A percentile compares a stretch with the other conserved stretches of the same genome.
phyloP scores from a whole-genome alignment of 2,797 vertebrate genomes.

The Pangasius macronema region DNA sequence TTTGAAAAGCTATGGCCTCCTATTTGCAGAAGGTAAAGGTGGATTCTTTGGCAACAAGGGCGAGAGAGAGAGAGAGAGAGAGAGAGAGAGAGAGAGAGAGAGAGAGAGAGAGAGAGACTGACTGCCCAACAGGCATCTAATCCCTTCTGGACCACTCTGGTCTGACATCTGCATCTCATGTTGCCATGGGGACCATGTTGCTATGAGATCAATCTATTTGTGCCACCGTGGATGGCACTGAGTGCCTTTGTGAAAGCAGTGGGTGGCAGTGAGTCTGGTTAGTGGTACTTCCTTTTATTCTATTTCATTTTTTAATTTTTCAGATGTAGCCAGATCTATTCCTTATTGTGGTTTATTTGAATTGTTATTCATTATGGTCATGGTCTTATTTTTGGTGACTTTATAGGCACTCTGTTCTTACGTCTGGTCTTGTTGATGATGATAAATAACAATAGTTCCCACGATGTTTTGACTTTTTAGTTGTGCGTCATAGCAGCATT shows the following conservation, averaged over 20 bases:
- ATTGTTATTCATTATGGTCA: neutral
- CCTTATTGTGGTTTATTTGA: neutral
- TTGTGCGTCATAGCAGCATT: too few relatives aligned
- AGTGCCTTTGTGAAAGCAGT: conserved; percentile 64
- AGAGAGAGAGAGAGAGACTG: conserved; percentile 44
- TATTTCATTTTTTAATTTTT: conserved; percentile 31
- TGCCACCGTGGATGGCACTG: conserved; percentile 70
- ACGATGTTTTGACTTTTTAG: neutral
- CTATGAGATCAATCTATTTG: conserved; percentile 79
- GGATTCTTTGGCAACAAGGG: conserved; percentile 17
- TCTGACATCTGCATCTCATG: conserved; percentile 72
- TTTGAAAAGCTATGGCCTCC: neutral
- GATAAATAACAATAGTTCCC: neutral
- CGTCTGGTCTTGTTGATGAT: neutral
- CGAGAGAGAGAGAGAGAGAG: conserved; percentile 48
- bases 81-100: conserved; percentile 46
- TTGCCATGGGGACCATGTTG: conserved; percentile 74
- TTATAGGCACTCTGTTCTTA: neutral
- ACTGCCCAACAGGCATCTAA: conserved; percentile 64
- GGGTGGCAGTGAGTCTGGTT: conserved; percentile 47
- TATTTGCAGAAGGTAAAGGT: conserved; percentile 11
- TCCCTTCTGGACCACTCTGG: conserved; percentile 70
- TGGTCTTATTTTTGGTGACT: neutral
- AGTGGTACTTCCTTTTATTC: conserved; percentile 57
- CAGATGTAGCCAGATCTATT: conserved; percentile 2